Evolutionary conservation across 2,113 vertebrate species (phyloP).

Genomic region (Macrotus californicus): DNA sequence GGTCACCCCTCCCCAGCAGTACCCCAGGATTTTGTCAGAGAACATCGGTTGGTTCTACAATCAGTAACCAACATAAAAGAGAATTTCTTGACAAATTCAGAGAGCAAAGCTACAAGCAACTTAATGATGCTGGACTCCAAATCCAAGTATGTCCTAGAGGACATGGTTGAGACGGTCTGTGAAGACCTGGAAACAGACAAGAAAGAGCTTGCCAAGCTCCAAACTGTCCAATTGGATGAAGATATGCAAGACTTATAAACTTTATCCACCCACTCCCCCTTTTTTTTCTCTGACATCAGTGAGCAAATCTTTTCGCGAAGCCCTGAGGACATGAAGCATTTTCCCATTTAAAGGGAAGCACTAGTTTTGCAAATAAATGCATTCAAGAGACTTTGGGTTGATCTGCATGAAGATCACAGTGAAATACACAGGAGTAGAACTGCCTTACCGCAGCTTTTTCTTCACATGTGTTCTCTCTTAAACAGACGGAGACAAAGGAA

Average conservation of each 20-base stretch:
- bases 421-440: constrained; percentile 51
- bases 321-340: constrained; percentile 64
- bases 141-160: constrained; percentile 86
- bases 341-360: constrained; percentile 67
- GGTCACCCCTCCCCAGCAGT: constrained; percentile 78
- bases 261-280: background rate
- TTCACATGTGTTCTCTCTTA: constrained; percentile 75
- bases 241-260: constrained; percentile 94
- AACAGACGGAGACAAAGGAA: constrained; percentile 67
- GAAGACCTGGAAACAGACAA: constrained; percentile 94
- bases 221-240: constrained; percentile 97
- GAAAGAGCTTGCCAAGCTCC: constrained; percentile 98
- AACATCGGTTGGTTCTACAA: constrained; percentile 85
- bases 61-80: constrained; percentile 86
- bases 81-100: constrained; percentile 87
- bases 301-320: constrained; percentile 66
- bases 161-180: constrained; percentile 90
- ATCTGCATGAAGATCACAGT: constrained; percentile 68
- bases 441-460: constrained; percentile 56
- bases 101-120: constrained; percentile 82
- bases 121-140: constrained; percentile 85
- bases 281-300: constrained; percentile 68
- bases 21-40: constrained; percentile 83
- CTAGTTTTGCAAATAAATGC: constrained; percentile 62
- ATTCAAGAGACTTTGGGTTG: constrained; percentile 52